Evolutionary conservation across 2,888 invertebrate species (phyloP), one percentile per base, ranked within the genome.

Genomic region (Mythimna albipuncta): DNA sequence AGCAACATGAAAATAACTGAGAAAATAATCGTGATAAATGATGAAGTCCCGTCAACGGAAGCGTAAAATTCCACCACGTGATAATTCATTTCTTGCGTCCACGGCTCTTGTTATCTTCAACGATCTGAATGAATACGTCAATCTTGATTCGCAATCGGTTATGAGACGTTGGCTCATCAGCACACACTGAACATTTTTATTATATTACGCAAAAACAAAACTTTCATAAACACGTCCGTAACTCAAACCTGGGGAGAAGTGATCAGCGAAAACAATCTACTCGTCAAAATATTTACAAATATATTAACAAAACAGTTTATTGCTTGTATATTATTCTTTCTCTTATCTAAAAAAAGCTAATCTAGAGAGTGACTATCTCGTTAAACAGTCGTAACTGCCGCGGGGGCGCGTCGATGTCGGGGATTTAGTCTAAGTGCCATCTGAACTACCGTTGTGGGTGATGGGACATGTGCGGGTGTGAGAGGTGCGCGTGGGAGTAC

Each of bases 401-500:
- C 82, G 50, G 63, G 77, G 85, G 84, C 81, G 79, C 82, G 85
- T 89, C 68, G 80, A 86, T 86, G 81, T 83, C 68, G 38, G 82
- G 47, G 89, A 89, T 92, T 90, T 90, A 91, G 82, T 89, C 89
- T 91, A 92, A 88, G 89, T 90, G 90, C 90, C 90, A 90, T 90
- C 89, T 75, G 83, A 93, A 97, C 97, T 98, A 98, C 97, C 98
- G 98, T 96, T 98, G 98, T 89, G 98, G 97, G 95, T 98, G 98
- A 91, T 97, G 98, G 64, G 97, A 97, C 94, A 98, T 97, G 93
- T 97, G 97, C 78, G 97, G 97, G 91, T 98, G 98, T 84, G 97
- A 97, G 90, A 96, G 92, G 88, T 95, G 97, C 82, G 95, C 96
- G 88, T 96, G 96, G 63, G 95, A 95, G 88, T 96, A 96, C 55